Evolutionary conservation across 2,113 vertebrate genomes (phyloP).

Genomic region (Stigmatopora nigra): DNA sequence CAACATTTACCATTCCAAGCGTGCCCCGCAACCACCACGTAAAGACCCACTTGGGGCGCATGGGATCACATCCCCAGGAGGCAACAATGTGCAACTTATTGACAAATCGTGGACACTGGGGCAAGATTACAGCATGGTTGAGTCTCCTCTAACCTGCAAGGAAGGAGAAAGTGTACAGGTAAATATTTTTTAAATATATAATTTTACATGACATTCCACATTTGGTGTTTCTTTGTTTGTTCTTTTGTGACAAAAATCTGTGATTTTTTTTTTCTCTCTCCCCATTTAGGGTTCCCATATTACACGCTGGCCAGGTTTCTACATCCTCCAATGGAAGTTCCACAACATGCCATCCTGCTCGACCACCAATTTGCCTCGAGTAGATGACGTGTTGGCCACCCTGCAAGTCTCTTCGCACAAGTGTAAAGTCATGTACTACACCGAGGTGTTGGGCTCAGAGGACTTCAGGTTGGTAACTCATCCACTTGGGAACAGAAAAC

Average conservation of each 20-base stretch:
- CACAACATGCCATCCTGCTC: conserved; percentile 88
- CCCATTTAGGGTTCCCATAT: conserved; percentile 85
- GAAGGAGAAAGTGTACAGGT: conserved; percentile 97
- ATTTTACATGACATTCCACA: neutral
- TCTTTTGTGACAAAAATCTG: neutral
- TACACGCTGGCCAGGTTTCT: conserved; percentile 94
- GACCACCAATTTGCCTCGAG: conserved; percentile 84
- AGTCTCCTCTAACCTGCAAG: conserved; percentile 85
- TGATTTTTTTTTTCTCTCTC: neutral
- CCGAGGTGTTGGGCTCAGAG: conserved; percentile 90
- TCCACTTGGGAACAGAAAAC: neutral
- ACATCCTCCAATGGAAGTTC: conserved; percentile 95
- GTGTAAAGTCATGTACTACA: conserved; percentile 98
- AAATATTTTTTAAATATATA: neutral
- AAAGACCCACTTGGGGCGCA: conserved; percentile 85
- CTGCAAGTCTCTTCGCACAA: conserved; percentile 95
- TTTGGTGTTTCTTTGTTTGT: neutral
- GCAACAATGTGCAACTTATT: conserved; percentile 91
- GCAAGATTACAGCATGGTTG: conserved; percentile 92
- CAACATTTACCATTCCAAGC: conserved; percentile 93
- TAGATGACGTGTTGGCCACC: conserved; percentile 93
- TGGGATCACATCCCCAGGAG: conserved; percentile 82
- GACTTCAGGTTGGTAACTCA: conserved; percentile 82
- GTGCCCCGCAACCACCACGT: conserved; percentile 81
- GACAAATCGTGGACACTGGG: conserved; percentile 88